Evolutionary conservation across 1,140 invertebrate species (phyloP).

Genomic region (Drosophila lowei): DNA sequence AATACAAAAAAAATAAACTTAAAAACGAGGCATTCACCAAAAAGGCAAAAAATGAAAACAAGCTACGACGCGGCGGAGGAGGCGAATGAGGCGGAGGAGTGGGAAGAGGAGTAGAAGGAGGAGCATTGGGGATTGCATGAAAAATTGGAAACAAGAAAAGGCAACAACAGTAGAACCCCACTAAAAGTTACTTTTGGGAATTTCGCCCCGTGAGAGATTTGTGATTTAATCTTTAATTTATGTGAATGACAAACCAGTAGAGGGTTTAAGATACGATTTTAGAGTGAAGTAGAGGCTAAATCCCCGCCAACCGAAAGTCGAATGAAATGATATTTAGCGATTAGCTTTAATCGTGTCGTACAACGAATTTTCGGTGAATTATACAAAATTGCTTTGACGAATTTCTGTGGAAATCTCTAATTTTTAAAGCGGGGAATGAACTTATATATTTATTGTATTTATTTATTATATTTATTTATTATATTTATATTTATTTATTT

Average conservation of each 20-base stretch:
- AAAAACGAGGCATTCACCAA: slow-evolving; percentile 54
- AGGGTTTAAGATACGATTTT: not conserved
- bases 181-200: not conserved
- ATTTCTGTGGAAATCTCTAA: no score
- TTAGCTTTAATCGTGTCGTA: no score
- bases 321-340: no score
- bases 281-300: no score
- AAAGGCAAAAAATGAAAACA: slow-evolving; percentile 69
- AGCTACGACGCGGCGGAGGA: slow-evolving; percentile 37
- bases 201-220: no score
- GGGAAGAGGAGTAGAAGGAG: not conserved
- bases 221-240: no score
- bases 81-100: not conserved
- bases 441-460: no score
- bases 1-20: slow-evolving; percentile 32
- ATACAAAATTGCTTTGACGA: no score
- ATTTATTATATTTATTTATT: not conserved
- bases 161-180: slow-evolving; percentile 29
- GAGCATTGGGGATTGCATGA: slow-evolving; percentile 55
- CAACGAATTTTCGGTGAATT: no score
- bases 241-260: no score
- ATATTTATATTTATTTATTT: not conserved
- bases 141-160: slow-evolving; percentile 70
- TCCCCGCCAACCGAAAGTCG: no score
- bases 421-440: no score